A percentile compares a stretch with the other conserved stretches of the same genome.
phyloP scores from a whole-genome alignment of 1,140 invertebrate genomes.

The Aphelenchoides besseyi region DNA sequence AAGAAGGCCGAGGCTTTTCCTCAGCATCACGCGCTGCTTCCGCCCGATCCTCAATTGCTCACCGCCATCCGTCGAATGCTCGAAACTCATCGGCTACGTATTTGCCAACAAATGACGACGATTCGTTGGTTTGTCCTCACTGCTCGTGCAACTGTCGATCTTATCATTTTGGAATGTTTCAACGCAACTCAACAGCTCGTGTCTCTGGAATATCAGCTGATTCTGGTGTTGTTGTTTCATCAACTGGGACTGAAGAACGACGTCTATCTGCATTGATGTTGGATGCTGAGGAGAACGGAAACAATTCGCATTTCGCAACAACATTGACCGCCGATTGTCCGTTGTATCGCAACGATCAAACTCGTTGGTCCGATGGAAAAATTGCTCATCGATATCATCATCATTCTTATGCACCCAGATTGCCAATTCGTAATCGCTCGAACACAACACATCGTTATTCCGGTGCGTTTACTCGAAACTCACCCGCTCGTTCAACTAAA shows the following conservation, averaged over 20 bases:
- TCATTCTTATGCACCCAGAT: background rate
- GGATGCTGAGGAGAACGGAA: conserved; percentile 11
- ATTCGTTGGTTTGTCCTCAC: conserved; percentile 11
- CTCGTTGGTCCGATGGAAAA: conserved; percentile 10
- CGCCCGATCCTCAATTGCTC: conserved; percentile 16
- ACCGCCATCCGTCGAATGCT: background rate
- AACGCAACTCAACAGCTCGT: conserved; percentile 44
- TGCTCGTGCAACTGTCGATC: background rate
- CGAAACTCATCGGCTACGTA: conserved; percentile 25
- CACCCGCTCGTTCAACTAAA: background rate
- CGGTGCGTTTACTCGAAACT: background rate
- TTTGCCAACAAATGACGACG: conserved; percentile 14
- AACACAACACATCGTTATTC: background rate
- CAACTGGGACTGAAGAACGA: background rate
- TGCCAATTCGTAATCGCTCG: background rate
- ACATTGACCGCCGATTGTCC: conserved; percentile 5
- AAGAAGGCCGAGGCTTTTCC: background rate
- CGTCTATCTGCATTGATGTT: background rate
- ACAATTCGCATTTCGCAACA: background rate
- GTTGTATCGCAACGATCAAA: conserved; percentile 7
- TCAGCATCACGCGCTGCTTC: conserved; percentile 13
- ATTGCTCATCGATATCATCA: background rate
- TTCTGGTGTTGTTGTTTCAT: conserved; percentile 37
- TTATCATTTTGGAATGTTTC: too few species aligned
- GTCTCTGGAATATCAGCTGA: conserved; percentile 48